Conservation (phyloP, 2,113 vertebrate species). For the Gasterosteus nipponicus region DNA sequence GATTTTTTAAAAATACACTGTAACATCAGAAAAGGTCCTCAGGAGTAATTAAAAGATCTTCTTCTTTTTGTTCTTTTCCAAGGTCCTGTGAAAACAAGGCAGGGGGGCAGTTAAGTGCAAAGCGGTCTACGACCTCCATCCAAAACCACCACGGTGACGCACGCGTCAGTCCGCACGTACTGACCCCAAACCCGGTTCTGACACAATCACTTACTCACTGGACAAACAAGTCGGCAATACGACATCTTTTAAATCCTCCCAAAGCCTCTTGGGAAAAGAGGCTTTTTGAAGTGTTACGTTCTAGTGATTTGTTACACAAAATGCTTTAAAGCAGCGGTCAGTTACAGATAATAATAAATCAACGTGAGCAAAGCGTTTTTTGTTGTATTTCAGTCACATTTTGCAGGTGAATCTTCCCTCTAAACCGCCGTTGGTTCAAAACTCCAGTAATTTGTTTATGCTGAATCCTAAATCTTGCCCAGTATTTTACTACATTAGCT, state of each 20-base stretch:
- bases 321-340: too few species aligned
- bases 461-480: too few species aligned
- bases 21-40: slow-evolving; percentile 76
- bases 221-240: background rate
- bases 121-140: background rate
- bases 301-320: background rate
- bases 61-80: slow-evolving; percentile 99
- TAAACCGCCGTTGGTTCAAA: too few species aligned
- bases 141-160: background rate
- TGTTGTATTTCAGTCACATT: too few species aligned
- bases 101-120: background rate
- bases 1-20: slow-evolving; percentile 74
- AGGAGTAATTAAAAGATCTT: slow-evolving; percentile 92
- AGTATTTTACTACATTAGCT: too few species aligned
- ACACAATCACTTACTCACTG: background rate
- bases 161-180: background rate
- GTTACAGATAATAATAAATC: too few species aligned
- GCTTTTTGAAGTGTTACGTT: background rate
- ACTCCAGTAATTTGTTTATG: too few species aligned
- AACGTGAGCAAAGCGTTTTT: too few species aligned
- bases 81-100: slow-evolving; percentile 82
- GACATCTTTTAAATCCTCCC: background rate
- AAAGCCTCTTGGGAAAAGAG: background rate
- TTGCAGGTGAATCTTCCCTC: too few species aligned
- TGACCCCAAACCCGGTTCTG: background rate